These are phyloP conservation scores for Oceanites oceanicus DNA, from an alignment of 2,113 vertebrate genomes.

Conservation along the genomic window DNA sequence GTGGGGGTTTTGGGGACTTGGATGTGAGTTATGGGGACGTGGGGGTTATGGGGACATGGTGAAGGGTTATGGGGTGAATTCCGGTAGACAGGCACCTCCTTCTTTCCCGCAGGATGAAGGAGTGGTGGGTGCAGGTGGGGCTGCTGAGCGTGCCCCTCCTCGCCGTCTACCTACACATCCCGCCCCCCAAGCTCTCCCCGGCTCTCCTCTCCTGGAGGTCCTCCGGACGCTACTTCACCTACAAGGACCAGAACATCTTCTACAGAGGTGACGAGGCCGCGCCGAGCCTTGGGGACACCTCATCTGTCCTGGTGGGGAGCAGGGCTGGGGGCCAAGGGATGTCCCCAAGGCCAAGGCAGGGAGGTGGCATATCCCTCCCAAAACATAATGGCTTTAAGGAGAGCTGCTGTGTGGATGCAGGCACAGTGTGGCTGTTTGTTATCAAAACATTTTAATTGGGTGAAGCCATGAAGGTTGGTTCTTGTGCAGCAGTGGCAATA, in stretches of 20 bases:
- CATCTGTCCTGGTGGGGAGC: accelerated
- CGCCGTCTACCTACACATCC: conserved; percentile 91
- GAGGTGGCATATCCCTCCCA: background rate
- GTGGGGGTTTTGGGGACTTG: too few relatives aligned
- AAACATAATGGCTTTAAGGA: background rate
- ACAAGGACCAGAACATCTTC: conserved; percentile 84
- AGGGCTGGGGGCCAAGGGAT: background rate
- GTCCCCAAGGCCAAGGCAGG: accelerated
- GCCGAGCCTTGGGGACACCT: accelerated
- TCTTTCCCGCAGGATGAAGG: conserved; percentile 78
- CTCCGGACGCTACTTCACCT: conserved; percentile 82
- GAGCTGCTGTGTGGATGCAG: background rate
- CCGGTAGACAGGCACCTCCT: accelerated
- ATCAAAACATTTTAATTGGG: background rate
- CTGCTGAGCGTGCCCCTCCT: conserved; percentile 85
- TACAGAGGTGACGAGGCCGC: conserved; percentile 80
- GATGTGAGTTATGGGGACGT: background rate
- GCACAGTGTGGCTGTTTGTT: background rate
- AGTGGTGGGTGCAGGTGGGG: conserved; percentile 92
- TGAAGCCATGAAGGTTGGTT: background rate
- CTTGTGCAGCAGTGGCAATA: background rate
- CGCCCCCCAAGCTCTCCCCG: conserved; percentile 84
- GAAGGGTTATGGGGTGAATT: background rate
- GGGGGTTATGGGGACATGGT: accelerated
- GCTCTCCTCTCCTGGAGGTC: conserved; percentile 85